phyloP scores from a whole-genome alignment of 2,888 invertebrate genomes.

The Melinopterus prodromus region DNA sequence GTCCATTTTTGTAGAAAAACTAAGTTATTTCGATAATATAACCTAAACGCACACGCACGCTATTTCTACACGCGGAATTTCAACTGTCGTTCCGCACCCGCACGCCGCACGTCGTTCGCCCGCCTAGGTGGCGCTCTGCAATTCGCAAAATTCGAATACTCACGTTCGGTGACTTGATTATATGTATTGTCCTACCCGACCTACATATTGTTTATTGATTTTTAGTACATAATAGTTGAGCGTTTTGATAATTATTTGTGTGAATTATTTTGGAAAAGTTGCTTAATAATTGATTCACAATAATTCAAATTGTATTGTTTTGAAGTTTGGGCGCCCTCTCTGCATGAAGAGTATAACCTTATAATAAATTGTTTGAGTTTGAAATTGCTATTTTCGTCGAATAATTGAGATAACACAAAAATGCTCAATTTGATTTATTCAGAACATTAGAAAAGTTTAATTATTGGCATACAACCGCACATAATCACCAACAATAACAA shows the following conservation, averaged over 20 bases:
- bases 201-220: not conserved
- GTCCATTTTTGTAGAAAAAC: not conserved
- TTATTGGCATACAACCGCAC: too few species aligned
- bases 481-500: too few species aligned
- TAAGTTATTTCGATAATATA: not conserved
- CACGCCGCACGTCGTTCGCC: too few species aligned
- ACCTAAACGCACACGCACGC: not conserved
- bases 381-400: too few species aligned
- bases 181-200: too few species aligned
- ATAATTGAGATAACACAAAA: too few species aligned
- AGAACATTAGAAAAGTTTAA: too few species aligned
- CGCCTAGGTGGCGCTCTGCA: too few species aligned
- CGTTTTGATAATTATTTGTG: not conserved
- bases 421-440: too few species aligned
- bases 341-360: not conserved
- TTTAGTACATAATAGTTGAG: not conserved
- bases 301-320: not conserved
- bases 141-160: too few species aligned
- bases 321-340: not conserved
- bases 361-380: not conserved
- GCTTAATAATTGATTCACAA: not conserved
- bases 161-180: too few species aligned
- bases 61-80: not conserved
- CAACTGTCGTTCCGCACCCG: too few species aligned
- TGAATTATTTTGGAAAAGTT: not conserved